Percentiles rank a stretch among this genome's conserved stretches.
phyloP scores from a whole-genome alignment of 2,797 vertebrate species.

The Danionella dracula region DNA sequence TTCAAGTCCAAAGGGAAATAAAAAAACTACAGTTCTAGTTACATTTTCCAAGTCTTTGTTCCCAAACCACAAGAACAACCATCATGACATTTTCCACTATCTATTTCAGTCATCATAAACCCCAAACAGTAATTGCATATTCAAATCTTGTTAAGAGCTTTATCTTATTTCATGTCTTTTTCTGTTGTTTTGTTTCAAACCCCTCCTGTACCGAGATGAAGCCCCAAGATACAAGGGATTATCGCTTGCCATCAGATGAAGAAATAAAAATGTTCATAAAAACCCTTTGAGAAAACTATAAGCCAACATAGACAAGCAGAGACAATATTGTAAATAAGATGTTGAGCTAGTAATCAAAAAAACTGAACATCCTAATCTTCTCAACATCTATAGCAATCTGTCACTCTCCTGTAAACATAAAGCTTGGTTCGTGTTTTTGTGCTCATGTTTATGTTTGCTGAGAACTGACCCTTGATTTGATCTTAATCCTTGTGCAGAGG shows the following conservation, averaged over 20 bases:
- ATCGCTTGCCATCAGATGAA: constrained; percentile 51
- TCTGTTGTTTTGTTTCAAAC: constrained; percentile 42
- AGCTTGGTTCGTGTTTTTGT: constrained; percentile 19
- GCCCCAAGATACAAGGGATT: constrained; percentile 55
- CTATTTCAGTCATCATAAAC: constrained; percentile 49
- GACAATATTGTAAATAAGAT: constrained; percentile 51
- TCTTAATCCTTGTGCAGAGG: constrained; percentile 6
- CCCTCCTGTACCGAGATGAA: constrained; percentile 54
- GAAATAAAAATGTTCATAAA: constrained; percentile 37
- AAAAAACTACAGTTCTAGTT: constrained; percentile 5
- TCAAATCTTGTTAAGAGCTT: constrained; percentile 60
- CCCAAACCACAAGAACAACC: constrained; percentile 14
- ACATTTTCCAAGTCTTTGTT: background rate
- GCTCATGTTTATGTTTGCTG: background rate
- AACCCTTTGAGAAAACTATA: constrained; percentile 47
- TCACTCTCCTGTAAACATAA: constrained; percentile 33
- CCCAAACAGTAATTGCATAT: constrained; percentile 53
- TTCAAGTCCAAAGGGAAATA: background rate
- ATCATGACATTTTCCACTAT: constrained; percentile 46
- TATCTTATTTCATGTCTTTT: constrained; percentile 58
- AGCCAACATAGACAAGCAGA: constrained; percentile 30
- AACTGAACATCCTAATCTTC: constrained; percentile 57
- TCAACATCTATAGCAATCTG: constrained; percentile 51
- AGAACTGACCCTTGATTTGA: background rate
- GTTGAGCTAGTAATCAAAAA: constrained; percentile 55